phyloP scores from a whole-genome alignment of 2,113 vertebrate genomes.

The Barnardius zonarius region DNA sequence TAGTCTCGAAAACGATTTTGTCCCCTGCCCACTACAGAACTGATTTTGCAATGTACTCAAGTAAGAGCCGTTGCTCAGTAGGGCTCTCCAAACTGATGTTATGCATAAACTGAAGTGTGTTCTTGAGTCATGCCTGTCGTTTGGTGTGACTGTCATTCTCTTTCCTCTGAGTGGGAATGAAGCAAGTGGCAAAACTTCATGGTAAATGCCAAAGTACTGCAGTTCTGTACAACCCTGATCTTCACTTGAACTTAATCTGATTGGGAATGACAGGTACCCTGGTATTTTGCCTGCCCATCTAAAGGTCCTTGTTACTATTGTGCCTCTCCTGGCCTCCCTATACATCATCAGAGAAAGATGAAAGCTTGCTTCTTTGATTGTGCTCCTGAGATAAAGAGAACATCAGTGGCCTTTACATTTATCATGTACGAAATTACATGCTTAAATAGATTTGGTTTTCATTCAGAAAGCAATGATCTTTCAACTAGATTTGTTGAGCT shows the following conservation, averaged over 20 bases:
- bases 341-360: not conserved
- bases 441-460: not conserved
- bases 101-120: not conserved
- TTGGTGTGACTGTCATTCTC: not conserved
- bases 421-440: not conserved
- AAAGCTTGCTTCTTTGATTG: not conserved
- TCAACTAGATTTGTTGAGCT: not conserved
- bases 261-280: not conserved
- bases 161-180: not conserved
- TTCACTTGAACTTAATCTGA: not conserved
- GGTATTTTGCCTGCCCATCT: not conserved
- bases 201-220: not conserved
- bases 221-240: not conserved
- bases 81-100: not conserved
- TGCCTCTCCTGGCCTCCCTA: not conserved
- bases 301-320: not conserved
- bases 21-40: not conserved
- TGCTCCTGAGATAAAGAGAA: not conserved
- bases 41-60: not conserved
- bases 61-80: not conserved
- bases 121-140: not conserved
- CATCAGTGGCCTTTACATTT: not conserved
- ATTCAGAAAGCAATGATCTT: not conserved
- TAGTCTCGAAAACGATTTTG: not conserved
- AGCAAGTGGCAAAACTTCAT: not conserved